These are phyloP conservation scores for Eilema caniola DNA, from an alignment of 2,888 invertebrate species.

Conservation along the genomic window DNA sequence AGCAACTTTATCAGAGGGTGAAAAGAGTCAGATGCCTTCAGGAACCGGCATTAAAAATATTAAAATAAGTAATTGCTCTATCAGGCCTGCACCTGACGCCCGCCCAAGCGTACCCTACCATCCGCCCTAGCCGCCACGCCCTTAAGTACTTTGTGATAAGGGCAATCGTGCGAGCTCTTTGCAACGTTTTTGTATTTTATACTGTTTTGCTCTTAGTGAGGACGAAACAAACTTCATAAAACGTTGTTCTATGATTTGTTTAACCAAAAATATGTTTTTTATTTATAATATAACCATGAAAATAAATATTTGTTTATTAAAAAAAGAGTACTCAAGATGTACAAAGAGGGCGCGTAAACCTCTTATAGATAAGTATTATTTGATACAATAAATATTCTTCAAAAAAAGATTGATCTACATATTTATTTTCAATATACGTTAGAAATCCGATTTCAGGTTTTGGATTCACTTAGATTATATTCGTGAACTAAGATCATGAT, in stretches of 20 bases:
- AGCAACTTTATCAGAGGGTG: constrained; percentile 64
- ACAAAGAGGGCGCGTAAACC: no score
- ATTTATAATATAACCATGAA: neutral
- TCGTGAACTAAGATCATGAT: neutral
- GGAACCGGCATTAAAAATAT: constrained; percentile 78
- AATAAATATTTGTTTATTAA: no score
- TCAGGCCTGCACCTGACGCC: constrained; percentile 79
- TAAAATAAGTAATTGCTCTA: constrained; percentile 83
- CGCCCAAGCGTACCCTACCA: constrained; percentile 54
- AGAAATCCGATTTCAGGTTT: no score
- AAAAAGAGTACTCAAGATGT: no score
- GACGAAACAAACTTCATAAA: constrained; percentile 45
- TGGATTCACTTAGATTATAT: neutral
- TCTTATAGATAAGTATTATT: neutral
- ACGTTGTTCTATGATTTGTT: constrained; percentile 44
- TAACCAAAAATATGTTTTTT: constrained; percentile 36
- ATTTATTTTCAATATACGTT: no score
- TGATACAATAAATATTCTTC: neutral
- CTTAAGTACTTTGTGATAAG: constrained; percentile 70
- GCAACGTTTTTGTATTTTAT: constrained; percentile 53
- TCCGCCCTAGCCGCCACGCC: constrained; percentile 58
- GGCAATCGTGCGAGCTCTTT: constrained; percentile 63
- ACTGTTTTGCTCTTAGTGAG: constrained; percentile 50
- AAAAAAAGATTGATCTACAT: no score
- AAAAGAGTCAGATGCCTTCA: constrained; percentile 62